Evolutionary conservation across 2,888 invertebrate genomes (phyloP), one percentile per base, ranked within the genome.

Genomic region (Amblyteles armatorius): DNA sequence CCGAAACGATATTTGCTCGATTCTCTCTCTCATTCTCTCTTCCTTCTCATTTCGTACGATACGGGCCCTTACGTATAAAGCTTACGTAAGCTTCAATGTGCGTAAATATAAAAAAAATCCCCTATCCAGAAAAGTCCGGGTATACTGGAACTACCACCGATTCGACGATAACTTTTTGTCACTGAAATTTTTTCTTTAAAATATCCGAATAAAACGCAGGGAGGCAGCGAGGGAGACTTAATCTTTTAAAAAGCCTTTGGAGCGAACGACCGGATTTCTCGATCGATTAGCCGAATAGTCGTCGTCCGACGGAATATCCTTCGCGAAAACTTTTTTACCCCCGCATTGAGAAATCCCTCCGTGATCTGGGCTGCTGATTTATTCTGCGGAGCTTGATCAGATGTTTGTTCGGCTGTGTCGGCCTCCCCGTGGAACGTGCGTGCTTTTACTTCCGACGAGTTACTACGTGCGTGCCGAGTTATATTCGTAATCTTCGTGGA

Each of bases 321-420:
- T 16, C 9, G 36, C 9, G 50, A n/a, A 82, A 72, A 57, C 57
- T 76, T 74, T 50, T 74, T 40, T 7, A n/a, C 60, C 29, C 22
- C 13, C 48, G 19, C 36, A 7, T 16, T 11, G 26, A 16, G 29
- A 50, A 73, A 79, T 65, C 26, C 68, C 72, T 80, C 33, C 78
- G 78, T 71, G 81, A 79, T 84, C 65, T 29, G 74, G 79, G 65
- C 78, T 48, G 69, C 29, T 84, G 81, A 82, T 84, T 81, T 84
- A 84, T 84, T 84, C 78, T 3, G 65, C 55, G 68, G 74, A 36
- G 80, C 76, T 82, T 85, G 82, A 85, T 85, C 84, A 82, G 83
- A 82, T 85, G 80, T 85, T 87, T 86, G 79, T 77, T 86, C 86
- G 86, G 57, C 79, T 79, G 78, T 85, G 85, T 83, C 69, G 74